A percentile compares a stretch with the other conserved stretches of the same genome.
Conservation (phyloP, 2,888 invertebrate species). For the Antitype chi region DNA sequence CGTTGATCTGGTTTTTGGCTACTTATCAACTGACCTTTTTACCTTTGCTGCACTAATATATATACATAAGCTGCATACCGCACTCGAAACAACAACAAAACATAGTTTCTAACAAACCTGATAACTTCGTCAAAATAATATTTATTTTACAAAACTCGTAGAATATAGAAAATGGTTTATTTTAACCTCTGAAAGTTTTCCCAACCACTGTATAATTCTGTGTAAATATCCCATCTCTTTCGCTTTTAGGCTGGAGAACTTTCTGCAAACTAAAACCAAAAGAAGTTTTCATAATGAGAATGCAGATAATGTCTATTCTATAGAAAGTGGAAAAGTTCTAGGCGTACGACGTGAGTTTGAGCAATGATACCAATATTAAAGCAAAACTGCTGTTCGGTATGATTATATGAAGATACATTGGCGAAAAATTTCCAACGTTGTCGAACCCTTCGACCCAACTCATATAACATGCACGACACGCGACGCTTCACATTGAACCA, state of each 20-base stretch:
- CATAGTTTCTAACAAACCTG: too few species aligned
- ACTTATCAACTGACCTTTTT: too few species aligned
- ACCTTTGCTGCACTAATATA: too few species aligned
- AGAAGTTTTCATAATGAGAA: constrained; percentile 12
- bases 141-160: too few species aligned
- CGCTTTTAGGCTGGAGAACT: constrained; percentile 1
- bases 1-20: too few species aligned
- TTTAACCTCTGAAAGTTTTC: neutral
- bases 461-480: neutral
- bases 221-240: neutral
- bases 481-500: constrained; percentile 1
- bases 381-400: constrained; percentile 17
- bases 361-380: constrained; percentile 44
- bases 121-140: too few species aligned
- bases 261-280: constrained; percentile 22
- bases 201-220: neutral
- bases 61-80: too few species aligned
- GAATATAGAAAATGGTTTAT: neutral
- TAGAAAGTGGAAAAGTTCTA: constrained; percentile 26
- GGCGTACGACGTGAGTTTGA: constrained; percentile 31
- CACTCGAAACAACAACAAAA: too few species aligned
- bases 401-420: constrained; percentile 2
- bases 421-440: neutral
- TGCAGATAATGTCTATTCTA: constrained; percentile 21
- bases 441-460: neutral